A percentile compares a stretch with the other conserved stretches of the same genome.
Evolutionary conservation across 2,888 invertebrate genomes (phyloP).

Genomic region (Netelia melanura): DNA sequence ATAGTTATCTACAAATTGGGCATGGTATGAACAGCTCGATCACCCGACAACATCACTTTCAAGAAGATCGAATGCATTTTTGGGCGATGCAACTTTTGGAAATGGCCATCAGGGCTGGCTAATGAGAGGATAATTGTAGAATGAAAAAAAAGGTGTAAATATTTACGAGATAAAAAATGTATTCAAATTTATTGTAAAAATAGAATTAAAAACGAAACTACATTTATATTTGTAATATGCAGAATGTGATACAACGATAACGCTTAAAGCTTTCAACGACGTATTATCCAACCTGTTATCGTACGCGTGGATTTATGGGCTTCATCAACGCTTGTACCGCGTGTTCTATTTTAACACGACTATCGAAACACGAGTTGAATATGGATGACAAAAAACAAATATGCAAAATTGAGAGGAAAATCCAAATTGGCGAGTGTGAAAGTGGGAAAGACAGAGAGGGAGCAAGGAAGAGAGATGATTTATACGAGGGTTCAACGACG

Average conservation of each 20-base stretch:
- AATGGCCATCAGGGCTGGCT: conserved; percentile 38
- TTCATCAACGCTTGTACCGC: too few relatives aligned
- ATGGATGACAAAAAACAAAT: not conserved
- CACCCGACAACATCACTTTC: conserved; percentile 28
- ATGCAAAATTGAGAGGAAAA: not conserved
- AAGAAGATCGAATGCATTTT: conserved; percentile 69
- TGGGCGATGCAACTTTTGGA: conserved; percentile 66
- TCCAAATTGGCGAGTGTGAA: not conserved
- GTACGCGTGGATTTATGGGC: too few relatives aligned
- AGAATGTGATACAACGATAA: not conserved
- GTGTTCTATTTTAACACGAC: not conserved
- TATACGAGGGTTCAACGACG: conserved; percentile 1
- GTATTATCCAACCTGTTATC: not conserved
- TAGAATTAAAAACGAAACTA: too few relatives aligned
- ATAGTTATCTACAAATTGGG: conserved; percentile 71
- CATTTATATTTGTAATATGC: not conserved
- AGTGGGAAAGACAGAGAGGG: not conserved
- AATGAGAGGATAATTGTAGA: not conserved
- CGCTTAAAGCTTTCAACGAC: not conserved
- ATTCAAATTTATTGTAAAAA: not conserved
- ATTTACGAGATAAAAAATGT: conserved; percentile 1
- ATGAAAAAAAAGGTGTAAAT: not conserved
- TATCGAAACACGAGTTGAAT: not conserved
- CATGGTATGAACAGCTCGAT: conserved; percentile 44
- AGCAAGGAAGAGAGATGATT: not conserved